Evolutionary conservation across 2,113 vertebrate species (phyloP), one percentile per base, ranked within the genome.

Genomic region (Progne subis): DNA sequence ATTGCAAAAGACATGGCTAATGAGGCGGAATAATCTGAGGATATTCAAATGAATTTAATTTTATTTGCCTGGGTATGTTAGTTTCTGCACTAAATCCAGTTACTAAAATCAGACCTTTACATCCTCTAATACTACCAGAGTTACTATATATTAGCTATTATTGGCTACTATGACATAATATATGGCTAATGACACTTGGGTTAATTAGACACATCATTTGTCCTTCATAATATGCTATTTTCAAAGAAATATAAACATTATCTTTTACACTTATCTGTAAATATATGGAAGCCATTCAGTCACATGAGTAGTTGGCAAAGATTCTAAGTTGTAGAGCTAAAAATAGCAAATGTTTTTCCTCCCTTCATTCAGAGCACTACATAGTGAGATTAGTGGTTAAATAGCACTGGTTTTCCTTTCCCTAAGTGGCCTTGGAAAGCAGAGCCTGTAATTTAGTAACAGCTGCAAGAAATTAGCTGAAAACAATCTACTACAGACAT

Each of bases 401-500:
- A 95, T 74, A 96, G 61, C 5, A 4, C 68, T 95, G 86, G 91
- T 95, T 96, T 97, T 85, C 81, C 68, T 92, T 95, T 96, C 91
- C 88, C 90, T 93, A 83, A 96, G 96, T 95, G 95, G 91, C 80
- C 64, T 95, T 97, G 95, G 95, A 96, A 96, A 95, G 87, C 94
- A 88, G 63, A 97, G 74, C 68, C 96, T 95, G 75, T 95, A 96
- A 97, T 97, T 97, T 96, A 95, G 82, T 67, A 97, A 94, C 97
- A 97, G 96, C 97, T 97, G 96, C 91, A 90, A 83, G 39, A 71
- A 97, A 97, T 97, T 97, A 97, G 57, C 88, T 93, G 74, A 95
- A 95, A 95, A 95, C 94, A 93, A 95, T 97, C 78, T 93, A 94
- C 83, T 86, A 72, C 46, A 95, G 80, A 57, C n/a, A 11, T 14